phyloP scores from a whole-genome alignment of 2,888 invertebrate species.

The Netelia melanura region DNA sequence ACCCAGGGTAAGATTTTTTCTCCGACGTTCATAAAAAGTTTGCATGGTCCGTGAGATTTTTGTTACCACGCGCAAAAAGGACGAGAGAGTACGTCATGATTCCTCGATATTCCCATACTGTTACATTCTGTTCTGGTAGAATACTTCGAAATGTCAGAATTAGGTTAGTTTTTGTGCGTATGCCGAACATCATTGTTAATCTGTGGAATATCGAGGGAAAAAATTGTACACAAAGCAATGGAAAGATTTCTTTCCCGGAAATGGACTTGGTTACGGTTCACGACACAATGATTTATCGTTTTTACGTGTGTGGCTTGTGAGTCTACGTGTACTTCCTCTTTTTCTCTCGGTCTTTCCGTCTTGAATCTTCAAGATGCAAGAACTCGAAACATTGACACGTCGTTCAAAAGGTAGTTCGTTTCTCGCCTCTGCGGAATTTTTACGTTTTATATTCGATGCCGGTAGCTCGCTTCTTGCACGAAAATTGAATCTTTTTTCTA shows the following conservation, averaged over 20 bases:
- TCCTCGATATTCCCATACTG: background rate
- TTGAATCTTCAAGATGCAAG: constrained; percentile 4
- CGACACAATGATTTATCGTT: constrained; percentile 47
- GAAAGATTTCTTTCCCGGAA: background rate
- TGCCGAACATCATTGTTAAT: background rate
- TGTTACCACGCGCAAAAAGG: background rate
- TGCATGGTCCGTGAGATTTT: constrained; percentile 2
- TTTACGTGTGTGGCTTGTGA: too few species aligned
- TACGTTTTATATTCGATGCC: constrained; percentile 49
- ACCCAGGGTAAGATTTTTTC: constrained; percentile 36
- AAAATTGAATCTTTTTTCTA: constrained; percentile 63
- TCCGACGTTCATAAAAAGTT: constrained; percentile 32
- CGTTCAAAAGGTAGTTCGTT: constrained; percentile 29
- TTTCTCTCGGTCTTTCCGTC: background rate
- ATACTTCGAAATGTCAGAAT: background rate
- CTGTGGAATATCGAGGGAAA: background rate
- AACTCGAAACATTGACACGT: constrained; percentile 49
- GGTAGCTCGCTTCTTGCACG: constrained; percentile 36
- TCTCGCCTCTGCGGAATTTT: constrained; percentile 46
- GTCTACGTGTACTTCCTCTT: constrained; percentile 33
- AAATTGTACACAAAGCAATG: background rate
- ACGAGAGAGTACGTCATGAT: background rate
- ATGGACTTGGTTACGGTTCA: background rate
- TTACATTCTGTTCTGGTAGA: background rate
- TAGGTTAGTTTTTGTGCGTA: background rate